Base-by-base conservation (phyloP, 2,113 vertebrate genomes). In the Nothoprocta pentlandii region DNA sequence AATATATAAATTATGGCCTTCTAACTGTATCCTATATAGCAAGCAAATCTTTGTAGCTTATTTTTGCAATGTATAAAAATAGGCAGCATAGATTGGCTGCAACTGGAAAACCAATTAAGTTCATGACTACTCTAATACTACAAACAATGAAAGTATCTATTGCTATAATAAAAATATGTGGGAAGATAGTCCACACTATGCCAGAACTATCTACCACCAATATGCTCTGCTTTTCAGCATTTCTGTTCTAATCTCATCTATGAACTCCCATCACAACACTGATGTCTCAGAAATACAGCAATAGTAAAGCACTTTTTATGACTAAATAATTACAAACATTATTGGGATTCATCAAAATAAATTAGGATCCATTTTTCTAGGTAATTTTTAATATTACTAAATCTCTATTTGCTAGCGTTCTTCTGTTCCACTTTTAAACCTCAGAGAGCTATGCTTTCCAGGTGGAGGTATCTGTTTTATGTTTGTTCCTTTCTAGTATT, bases 151-250 rank as follows among this genome's bases (percentile, higher is more conserved):
- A 32, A 68, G 80, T 62, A 5, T 62, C 6, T 51, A 61, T 95
- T 80, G 41, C 10, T 68, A 49, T 59, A 22, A 49, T 66, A 56
- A 47, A 36, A 56, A 86, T 63, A 59, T 2, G 4, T 51, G 28
- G 22, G 63, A 56, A 36, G 20, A 3, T 16, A 41, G 25, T 74
- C 25, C 12, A 28, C 1, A 0, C 23, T 32, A 1, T 2, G 6
- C 20, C 67, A 75, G 16, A n/a, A 16, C 30, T 34, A 6, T 44
- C 28, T 51, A 26, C 32, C 8, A 53, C 12, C 30, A 1, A 25
- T 4, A 17, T 49, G 41, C 13, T 25, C 15, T 8, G 3, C 25
- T 71, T 41, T 70, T 63, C n/a, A 25, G 2, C n/a, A 51, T 21
- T 17, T 14, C 6, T 7, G 10, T 73, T 80, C 32, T 4, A 22